phyloP scores from a whole-genome alignment of 1,140 invertebrate genomes.

The Solenopsis fugax region DNA sequence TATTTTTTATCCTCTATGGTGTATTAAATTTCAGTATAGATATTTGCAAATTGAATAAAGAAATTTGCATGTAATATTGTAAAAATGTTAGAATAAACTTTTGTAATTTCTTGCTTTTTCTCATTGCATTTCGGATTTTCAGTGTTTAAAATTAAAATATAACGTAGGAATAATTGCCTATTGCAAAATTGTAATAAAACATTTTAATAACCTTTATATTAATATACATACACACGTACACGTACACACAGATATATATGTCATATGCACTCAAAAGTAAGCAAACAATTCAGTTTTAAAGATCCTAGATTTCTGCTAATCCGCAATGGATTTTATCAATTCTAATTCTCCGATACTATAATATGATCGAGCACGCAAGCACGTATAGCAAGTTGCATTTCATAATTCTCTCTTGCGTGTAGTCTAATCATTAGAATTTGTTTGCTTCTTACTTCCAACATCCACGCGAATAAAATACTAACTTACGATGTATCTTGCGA shows the following conservation, averaged over 20 bases:
- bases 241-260: too few species aligned
- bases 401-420: constrained; percentile 38
- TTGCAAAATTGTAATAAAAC: constrained; percentile 1
- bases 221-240: too few species aligned
- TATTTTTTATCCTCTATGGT: too few species aligned
- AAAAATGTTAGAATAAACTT: too few species aligned
- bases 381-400: constrained; percentile 9
- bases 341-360: constrained; percentile 22
- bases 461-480: constrained; percentile 23
- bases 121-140: background rate
- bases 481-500: background rate
- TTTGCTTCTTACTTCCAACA: constrained; percentile 42
- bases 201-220: background rate
- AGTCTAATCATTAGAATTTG: constrained; percentile 34
- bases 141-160: background rate
- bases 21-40: background rate
- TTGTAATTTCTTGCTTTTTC: background rate
- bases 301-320: constrained; percentile 13
- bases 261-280: background rate
- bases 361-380: background rate
- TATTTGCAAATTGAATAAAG: background rate
- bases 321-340: constrained; percentile 47
- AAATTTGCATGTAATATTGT: too few species aligned
- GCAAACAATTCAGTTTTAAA: background rate
- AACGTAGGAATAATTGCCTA: background rate